phyloP scores from a whole-genome alignment of 2,888 invertebrate species.

The Papilio protenor region DNA sequence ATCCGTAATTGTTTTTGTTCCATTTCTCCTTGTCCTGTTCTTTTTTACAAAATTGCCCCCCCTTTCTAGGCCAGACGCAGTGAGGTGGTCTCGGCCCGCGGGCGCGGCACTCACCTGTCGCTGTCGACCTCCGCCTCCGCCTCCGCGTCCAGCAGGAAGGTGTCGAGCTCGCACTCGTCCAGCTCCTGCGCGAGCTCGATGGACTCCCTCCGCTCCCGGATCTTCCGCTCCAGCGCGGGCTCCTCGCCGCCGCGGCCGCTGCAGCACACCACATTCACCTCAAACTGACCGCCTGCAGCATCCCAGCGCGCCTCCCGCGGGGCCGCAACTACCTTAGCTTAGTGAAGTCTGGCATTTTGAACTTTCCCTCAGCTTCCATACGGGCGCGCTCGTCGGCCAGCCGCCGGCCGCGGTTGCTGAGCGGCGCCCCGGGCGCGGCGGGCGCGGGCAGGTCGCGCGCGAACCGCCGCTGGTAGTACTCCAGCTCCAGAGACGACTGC shows the following conservation, averaged over 20 bases:
- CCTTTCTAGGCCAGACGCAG: neutral
- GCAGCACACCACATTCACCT: no score
- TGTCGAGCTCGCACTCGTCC: conserved; percentile 10
- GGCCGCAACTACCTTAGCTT: neutral
- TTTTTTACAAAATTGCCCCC: no score
- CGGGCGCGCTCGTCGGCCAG: neutral
- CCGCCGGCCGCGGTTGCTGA: neutral
- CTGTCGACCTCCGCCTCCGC: neutral
- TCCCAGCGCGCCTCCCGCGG: no score
- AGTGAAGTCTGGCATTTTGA: conserved; percentile 1
- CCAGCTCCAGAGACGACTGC: conserved; percentile 69
- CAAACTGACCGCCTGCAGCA: no score
- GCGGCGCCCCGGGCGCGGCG: neutral
- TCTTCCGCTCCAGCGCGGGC: neutral
- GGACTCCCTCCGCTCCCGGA: conserved; percentile 2
- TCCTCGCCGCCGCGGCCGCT: neutral
- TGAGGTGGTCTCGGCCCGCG: neutral
- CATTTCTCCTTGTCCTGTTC: no score
- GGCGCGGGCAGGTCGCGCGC: conserved; percentile 31
- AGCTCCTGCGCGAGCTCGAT: conserved; percentile 7
- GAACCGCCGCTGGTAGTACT: conserved; percentile 62
- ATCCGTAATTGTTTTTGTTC: no score
- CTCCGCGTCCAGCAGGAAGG: conserved; percentile 9
- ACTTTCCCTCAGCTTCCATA: neutral
- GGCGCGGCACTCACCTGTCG: neutral